These are phyloP conservation scores for Xerus rutilus DNA, from an alignment of 2,797 vertebrate species.

Conservation along the genomic window DNA sequence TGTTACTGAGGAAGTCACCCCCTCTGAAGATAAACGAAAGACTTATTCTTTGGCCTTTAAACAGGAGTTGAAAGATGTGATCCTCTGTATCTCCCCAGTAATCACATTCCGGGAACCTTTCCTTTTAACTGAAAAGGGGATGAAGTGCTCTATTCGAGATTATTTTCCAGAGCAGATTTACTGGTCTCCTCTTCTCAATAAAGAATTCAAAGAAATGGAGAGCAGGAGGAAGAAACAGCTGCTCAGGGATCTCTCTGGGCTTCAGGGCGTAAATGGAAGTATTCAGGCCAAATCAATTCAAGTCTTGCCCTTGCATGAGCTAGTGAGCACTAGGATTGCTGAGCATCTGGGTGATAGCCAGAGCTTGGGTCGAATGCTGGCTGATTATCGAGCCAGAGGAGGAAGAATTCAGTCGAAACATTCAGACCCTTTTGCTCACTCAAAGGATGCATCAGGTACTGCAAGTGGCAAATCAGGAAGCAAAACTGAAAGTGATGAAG, in stretches of 20 bases:
- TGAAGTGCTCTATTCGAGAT: conserved; percentile 96
- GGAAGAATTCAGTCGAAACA: conserved; percentile 94
- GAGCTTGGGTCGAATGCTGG: conserved; percentile 94
- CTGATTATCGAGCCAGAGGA: conserved; percentile 96
- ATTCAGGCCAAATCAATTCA: conserved; percentile 87
- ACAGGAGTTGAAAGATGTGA: conserved; percentile 97
- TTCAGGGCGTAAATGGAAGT: conserved; percentile 91
- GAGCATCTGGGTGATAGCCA: conserved; percentile 92
- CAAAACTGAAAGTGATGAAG: conserved; percentile 93
- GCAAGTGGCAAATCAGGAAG: conserved; percentile 85
- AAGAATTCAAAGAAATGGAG: conserved; percentile 95
- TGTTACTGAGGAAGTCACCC: conserved; percentile 93
- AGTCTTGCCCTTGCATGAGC: conserved; percentile 93
- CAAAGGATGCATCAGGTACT: conserved; percentile 83
- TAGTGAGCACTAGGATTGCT: conserved; percentile 94
- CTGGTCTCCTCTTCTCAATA: conserved; percentile 96
- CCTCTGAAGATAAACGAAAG: conserved; percentile 95
- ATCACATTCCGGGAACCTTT: conserved; percentile 96
- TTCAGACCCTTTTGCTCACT: conserved; percentile 91
- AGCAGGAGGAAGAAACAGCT: conserved; percentile 95
- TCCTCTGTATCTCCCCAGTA: conserved; percentile 97
- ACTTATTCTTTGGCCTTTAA: conserved; percentile 94
- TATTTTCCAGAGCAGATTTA: conserved; percentile 98
- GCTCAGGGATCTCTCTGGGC: conserved; percentile 92
- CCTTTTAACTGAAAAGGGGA: conserved; percentile 93